These are phyloP conservation scores for Lepilemur ruficaudatus DNA, from an alignment of 2,797 vertebrate genomes.

Conservation along the genomic window DNA sequence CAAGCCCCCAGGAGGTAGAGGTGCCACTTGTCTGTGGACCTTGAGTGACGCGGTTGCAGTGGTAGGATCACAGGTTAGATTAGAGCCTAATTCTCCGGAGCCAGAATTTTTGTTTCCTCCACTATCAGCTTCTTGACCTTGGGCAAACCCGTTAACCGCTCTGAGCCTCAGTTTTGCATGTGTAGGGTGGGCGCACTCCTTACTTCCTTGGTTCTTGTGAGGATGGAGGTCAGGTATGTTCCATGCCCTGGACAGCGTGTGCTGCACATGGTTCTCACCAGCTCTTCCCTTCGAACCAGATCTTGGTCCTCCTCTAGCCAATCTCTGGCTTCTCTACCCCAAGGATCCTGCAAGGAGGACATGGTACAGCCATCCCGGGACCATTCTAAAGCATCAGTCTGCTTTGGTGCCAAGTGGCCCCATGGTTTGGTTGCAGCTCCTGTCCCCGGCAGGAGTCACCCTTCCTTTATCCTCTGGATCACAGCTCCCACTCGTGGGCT, in stretches of 20 bases:
- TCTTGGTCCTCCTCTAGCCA: neutral
- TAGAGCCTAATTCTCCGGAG: neutral
- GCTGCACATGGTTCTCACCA: neutral
- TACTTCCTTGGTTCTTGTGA: neutral
- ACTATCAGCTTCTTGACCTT: neutral
- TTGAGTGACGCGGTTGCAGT: no score
- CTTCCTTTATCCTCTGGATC: neutral
- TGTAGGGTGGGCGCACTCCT: neutral
- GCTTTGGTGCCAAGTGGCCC: neutral
- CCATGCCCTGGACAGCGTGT: accelerated
- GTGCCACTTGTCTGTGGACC: no score
- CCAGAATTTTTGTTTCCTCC: neutral
- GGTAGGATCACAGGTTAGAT: neutral
- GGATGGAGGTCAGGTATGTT: accelerated
- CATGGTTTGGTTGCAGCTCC: neutral
- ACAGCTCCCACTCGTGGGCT: neutral
- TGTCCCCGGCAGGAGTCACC: neutral
- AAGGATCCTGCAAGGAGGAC: neutral
- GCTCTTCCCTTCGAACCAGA: neutral
- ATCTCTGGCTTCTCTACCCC: neutral
- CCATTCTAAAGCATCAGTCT: neutral
- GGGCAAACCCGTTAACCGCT: neutral
- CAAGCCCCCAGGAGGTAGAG: accelerated
- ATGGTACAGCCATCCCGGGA: neutral
- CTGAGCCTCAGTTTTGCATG: neutral